phyloP scores from a whole-genome alignment of 2,113 vertebrate genomes.

The Rhabdomys dilectus region DNA sequence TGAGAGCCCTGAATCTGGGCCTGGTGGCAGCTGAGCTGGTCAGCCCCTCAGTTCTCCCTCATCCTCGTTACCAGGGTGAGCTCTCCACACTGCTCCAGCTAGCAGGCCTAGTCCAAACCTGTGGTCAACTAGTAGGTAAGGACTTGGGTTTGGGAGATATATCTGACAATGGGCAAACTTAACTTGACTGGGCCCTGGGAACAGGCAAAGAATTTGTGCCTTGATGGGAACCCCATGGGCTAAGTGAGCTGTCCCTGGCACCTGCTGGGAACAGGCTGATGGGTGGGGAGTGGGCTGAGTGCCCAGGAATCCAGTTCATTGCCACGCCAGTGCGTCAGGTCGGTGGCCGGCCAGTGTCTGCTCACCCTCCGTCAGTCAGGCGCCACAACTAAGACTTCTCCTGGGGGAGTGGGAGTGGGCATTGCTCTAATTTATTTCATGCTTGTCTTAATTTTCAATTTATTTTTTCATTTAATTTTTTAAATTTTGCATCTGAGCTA shows the following conservation, averaged over 20 bases:
- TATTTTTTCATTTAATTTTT: conserved; percentile 68
- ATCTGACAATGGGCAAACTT: background rate
- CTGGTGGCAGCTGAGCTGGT: background rate
- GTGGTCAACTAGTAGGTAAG: background rate
- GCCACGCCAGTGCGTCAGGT: background rate
- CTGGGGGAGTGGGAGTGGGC: conserved; percentile 18
- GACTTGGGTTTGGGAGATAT: background rate
- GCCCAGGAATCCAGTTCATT: background rate
- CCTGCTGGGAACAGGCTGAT: background rate
- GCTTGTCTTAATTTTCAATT: conserved; percentile 80
- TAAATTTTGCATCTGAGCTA: conserved; percentile 30
- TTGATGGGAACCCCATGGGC: background rate
- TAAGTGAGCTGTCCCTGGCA: background rate
- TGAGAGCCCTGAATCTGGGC: background rate
- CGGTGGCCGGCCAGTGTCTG: background rate
- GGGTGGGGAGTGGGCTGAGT: background rate
- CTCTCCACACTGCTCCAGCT: background rate
- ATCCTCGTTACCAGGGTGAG: background rate
- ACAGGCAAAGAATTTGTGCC: conserved; percentile 6
- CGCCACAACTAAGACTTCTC: conserved; percentile 47
- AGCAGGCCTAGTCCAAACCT: too few species aligned
- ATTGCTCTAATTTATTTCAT: conserved; percentile 58
- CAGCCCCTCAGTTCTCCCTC: background rate
- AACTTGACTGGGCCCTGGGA: accelerated
- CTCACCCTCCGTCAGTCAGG: background rate